Percentiles rank a stretch among this genome's conserved stretches.
Conservation (phyloP, 2,888 invertebrate species). For the Lithophane semibrunnea region DNA sequence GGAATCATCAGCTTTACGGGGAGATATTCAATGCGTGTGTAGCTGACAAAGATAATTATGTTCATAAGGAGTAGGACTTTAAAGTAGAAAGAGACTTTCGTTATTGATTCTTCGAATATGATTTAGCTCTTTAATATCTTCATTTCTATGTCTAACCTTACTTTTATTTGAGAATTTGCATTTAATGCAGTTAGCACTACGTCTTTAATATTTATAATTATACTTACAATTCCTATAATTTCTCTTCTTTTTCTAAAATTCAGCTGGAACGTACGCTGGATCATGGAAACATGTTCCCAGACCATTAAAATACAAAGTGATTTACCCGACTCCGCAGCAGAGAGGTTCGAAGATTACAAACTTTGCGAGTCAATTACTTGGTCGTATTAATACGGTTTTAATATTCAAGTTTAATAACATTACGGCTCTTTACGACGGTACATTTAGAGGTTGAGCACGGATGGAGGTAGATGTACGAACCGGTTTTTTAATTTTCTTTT, state of each 20-base stretch:
- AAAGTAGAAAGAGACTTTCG: background rate
- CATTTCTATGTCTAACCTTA: background rate
- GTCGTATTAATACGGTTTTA: constrained; percentile 62
- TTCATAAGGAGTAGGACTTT: background rate
- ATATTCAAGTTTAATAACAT: constrained; percentile 64
- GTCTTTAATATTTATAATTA: background rate
- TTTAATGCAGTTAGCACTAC: background rate
- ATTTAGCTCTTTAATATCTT: constrained; percentile 17
- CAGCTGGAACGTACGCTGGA: background rate
- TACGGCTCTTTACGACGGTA: constrained; percentile 58
- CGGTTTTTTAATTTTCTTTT: constrained; percentile 61
- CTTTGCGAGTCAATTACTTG: constrained; percentile 63
- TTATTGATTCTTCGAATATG: constrained; percentile 19
- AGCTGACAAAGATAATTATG: constrained; percentile 5
- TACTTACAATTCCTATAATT: background rate
- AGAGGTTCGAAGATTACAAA: constrained; percentile 51
- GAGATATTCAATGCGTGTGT: background rate
- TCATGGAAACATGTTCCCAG: constrained; percentile 23
- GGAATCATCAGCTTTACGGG: background rate
- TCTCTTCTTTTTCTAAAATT: constrained; percentile 8
- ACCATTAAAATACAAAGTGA: constrained; percentile 41
- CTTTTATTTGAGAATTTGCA: background rate
- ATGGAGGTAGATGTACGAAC: constrained; percentile 52
- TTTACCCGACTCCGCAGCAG: constrained; percentile 22
- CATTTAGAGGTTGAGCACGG: constrained; percentile 55